Conservation (phyloP, 2,888 invertebrate species). For the Neoascia interrupta region DNA sequence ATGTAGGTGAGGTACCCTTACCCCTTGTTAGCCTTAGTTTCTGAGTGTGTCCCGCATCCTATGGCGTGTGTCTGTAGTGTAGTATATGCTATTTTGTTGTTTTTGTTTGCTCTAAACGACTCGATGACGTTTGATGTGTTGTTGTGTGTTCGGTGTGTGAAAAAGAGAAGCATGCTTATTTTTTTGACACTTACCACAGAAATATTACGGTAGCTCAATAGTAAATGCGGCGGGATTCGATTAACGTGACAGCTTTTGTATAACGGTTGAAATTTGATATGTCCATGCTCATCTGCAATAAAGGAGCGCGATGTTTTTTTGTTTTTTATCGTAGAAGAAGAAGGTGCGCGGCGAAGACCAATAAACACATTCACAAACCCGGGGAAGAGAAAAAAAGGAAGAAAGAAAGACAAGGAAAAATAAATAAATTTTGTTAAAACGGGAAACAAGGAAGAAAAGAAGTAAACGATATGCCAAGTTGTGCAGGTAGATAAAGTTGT, state of each 20-base stretch:
- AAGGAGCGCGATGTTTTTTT: conserved; percentile 47
- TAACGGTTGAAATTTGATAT: conserved; percentile 86
- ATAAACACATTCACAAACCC: conserved; percentile 41
- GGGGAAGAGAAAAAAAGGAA: conserved; percentile 43
- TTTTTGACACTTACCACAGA: conserved; percentile 83
- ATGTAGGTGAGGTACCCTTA: conserved; percentile 7
- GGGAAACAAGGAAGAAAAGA: conserved; percentile 16
- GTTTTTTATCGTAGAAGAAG: conserved; percentile 68
- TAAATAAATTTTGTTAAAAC: conserved; percentile 50
- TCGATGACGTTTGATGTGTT: not conserved
- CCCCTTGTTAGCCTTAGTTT: no score
- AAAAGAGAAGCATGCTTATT: conserved; percentile 1
- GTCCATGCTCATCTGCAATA: conserved; percentile 82
- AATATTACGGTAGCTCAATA: conserved; percentile 87
- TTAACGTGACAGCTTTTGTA: conserved; percentile 87
- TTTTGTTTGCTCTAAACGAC: conserved; percentile 15
- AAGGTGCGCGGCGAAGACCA: conserved; percentile 30
- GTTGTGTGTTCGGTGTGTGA: not conserved
- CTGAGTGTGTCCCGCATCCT: no score
- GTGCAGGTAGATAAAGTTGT: conserved; percentile 14
- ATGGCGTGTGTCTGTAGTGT: conserved; percentile 3
- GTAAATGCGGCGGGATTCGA: conserved; percentile 85
- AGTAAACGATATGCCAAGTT: not conserved
- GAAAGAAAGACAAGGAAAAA: conserved; percentile 64
- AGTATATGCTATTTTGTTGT: conserved; percentile 8